phyloP scores from a whole-genome alignment of 1,140 invertebrate species.

The Drosophila willistoni region DNA sequence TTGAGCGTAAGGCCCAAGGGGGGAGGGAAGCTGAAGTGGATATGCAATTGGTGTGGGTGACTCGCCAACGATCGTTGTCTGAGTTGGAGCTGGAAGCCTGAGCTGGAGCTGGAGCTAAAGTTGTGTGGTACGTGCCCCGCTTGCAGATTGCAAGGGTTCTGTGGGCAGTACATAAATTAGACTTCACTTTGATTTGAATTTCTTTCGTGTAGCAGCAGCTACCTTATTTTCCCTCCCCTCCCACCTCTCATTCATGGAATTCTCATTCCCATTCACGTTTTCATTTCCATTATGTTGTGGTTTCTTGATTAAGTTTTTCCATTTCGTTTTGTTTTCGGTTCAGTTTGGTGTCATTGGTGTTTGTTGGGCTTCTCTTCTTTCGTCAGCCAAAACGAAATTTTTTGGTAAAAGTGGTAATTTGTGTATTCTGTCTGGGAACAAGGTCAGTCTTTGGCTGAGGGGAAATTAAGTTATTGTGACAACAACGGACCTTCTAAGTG shows the following conservation, averaged over 20 bases:
- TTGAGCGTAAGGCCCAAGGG: too few species aligned
- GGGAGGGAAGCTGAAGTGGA: slow-evolving; percentile 15
- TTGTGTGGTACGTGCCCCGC: slow-evolving; percentile 41
- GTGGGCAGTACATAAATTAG: slow-evolving; percentile 48
- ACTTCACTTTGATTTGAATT: slow-evolving; percentile 57
- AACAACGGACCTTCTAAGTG: slow-evolving; percentile 19
- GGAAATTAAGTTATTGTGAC: slow-evolving; percentile 22
- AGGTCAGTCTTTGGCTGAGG: background rate
- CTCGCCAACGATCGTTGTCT: slow-evolving; percentile 24
- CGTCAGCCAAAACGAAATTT: slow-evolving; percentile 7
- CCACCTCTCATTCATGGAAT: too few species aligned
- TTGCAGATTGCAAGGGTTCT: slow-evolving; percentile 41
- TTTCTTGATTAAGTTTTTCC: slow-evolving; percentile 22
- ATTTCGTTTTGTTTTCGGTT: slow-evolving; percentile 24
- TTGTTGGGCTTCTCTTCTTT: slow-evolving; percentile 16
- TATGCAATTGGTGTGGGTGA: slow-evolving; percentile 42
- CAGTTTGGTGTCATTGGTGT: background rate
- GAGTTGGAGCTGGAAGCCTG: background rate
- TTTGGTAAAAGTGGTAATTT: slow-evolving; percentile 17
- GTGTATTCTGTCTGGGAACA: slow-evolving; percentile 21
- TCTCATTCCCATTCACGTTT: slow-evolving; percentile 12
- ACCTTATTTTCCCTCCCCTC: slow-evolving; percentile 16
- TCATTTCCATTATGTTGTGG: slow-evolving; percentile 15
- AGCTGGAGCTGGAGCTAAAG: background rate
- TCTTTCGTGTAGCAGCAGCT: slow-evolving; percentile 26